Base-by-base conservation (phyloP, 2,797 vertebrate genomes). In the Hypotaenidia philippensis region DNA sequence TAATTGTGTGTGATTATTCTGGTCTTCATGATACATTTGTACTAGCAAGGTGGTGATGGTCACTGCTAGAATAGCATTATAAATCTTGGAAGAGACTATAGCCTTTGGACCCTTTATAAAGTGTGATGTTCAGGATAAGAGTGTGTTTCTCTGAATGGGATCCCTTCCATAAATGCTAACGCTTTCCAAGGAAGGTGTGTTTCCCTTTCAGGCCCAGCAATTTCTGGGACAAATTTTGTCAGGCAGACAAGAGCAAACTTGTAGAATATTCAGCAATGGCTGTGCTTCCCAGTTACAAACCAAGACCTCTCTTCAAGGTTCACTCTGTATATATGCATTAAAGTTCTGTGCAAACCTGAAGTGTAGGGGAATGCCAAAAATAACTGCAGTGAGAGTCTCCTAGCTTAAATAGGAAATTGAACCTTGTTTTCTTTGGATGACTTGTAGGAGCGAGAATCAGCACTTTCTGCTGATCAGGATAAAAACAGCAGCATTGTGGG, bases 381-480 rank as follows among this genome's bases (percentile, higher is more conserved):
- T 85, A 72, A 13, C 55, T 64, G 0, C 38, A 16, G 21, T 61
- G 49, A 12, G 59, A 53, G 53, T 63, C 27, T 83, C n/a, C 21
- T 93, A 79, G 27, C 12, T 65, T 50, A 65, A 87, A 52, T 16
- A 57, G 55, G 60, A 89, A 36, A 82, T n/a, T 77, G n/a, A 78
- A 92, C 31, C 70, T 23, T 82, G 14, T 55, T 84, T 31, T 87
- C 21, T 96, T 50, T 94, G 80, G 71, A 8, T 96, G 60, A 44
- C 52, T 18, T 95, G 31, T 76, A 99, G 99, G 98, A 99, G 95
- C 98, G 98, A 77, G 99, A 99, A 94, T 98, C 98, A 32, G 93
- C 91, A 74, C 97, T 99, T 65, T 97, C 98, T 92, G 98, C 97
- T 90, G 71, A 77, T 75, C 93, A 52, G 90, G 68, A 75, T 83